phyloP scores from a whole-genome alignment of 2,888 invertebrate species.

The Corbicula japonica region DNA sequence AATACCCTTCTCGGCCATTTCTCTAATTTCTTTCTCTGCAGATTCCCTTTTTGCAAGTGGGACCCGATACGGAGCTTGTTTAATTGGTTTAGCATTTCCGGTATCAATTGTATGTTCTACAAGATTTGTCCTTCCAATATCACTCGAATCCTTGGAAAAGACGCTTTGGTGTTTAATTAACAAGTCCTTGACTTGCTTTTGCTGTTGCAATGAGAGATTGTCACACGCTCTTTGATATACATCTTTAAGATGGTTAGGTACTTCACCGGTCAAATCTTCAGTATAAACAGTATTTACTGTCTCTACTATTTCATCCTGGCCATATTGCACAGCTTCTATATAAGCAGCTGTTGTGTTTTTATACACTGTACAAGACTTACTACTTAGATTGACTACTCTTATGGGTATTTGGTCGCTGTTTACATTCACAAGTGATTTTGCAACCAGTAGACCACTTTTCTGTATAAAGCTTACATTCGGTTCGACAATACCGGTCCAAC shows the following conservation, averaged over 20 bases:
- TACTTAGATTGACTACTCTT: slow-evolving; percentile 18
- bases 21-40: slow-evolving; percentile 41
- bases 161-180: slow-evolving; percentile 21
- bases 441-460: slow-evolving; percentile 27
- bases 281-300: slow-evolving; percentile 7
- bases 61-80: slow-evolving; percentile 39
- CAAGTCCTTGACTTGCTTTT: slow-evolving; percentile 9
- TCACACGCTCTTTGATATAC: background rate
- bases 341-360: slow-evolving; percentile 6
- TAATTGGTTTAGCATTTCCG: slow-evolving; percentile 36
- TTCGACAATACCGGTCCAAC: slow-evolving; percentile 6
- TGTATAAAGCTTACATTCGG: slow-evolving; percentile 3
- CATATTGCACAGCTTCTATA: background rate
- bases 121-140: slow-evolving; percentile 36
- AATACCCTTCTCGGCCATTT: slow-evolving; percentile 47
- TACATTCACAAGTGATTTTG: slow-evolving; percentile 30
- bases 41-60: slow-evolving; percentile 47
- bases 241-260: background rate
- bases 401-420: slow-evolving; percentile 30
- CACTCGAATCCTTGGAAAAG: slow-evolving; percentile 35
- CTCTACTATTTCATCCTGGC: background rate
- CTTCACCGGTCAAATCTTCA: background rate
- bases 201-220: background rate
- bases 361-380: slow-evolving; percentile 17
- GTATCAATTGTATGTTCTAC: slow-evolving; percentile 49